Evolutionary conservation across 1,140 invertebrate genomes (phyloP).

Genomic region (Drosophila kohkoa): DNA sequence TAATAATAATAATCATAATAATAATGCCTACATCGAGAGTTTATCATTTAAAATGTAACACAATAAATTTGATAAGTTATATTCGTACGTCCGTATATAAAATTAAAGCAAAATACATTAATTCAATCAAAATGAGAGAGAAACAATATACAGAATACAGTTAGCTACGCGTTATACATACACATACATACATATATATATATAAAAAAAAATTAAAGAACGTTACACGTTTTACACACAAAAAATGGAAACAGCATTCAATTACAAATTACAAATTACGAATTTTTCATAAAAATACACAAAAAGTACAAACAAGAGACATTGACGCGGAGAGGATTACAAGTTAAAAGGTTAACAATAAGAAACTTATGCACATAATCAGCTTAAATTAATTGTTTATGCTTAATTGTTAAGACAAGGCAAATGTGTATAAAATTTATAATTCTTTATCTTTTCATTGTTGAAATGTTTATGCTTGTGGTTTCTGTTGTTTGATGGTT

Average conservation of each 20-base stretch:
- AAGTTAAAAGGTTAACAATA: conserved; percentile 22
- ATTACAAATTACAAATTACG: background rate
- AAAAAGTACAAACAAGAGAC: conserved; percentile 16
- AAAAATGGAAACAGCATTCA: conserved; percentile 27
- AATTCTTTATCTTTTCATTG: background rate
- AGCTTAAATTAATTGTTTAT: conserved; percentile 23
- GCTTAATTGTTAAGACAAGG: conserved; percentile 31
- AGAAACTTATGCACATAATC: conserved; percentile 29
- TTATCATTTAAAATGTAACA: conserved; percentile 57
- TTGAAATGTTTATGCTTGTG: background rate
- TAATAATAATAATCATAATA: conserved; percentile 29
- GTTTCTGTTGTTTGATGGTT: background rate
- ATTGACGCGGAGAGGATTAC: background rate
- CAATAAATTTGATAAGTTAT: conserved; percentile 54
- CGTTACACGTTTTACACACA: background rate
- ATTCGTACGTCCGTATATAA: conserved; percentile 32
- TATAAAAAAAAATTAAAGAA: too few species aligned
- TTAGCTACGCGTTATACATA: conserved; percentile 2
- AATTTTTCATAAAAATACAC: conserved; percentile 18
- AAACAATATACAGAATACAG: conserved; percentile 42
- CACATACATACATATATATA: too few species aligned
- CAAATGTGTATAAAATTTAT: conserved; percentile 22
- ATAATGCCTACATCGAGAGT: conserved; percentile 40
- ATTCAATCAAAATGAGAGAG: conserved; percentile 32
- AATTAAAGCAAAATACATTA: conserved; percentile 44